Base-by-base conservation (phyloP, 2,113 vertebrate species). In the Herpetotheres cachinnans region DNA sequence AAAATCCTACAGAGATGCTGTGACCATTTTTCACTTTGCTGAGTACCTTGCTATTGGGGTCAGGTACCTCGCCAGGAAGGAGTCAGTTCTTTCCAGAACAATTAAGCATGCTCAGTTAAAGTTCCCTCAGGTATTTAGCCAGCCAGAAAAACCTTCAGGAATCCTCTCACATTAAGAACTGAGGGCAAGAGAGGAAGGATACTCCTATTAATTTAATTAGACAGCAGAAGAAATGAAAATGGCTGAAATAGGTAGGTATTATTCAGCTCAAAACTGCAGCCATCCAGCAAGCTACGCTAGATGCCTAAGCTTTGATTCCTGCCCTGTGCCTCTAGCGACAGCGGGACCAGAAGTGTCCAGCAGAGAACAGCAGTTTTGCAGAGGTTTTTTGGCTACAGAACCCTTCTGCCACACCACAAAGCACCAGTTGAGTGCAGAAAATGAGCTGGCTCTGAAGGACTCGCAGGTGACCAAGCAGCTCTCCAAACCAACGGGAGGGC, bases 401-500 rank as follows among this genome's bases (percentile, higher is more conserved):
- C 69, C 65, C 70, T 82, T 78, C 61, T 73, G 63, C 26, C 63
- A 24, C 76, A 46, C 34, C 83, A 70, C 76, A 38, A 50, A 78
- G 73, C 71, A 29, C 5, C 0, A 0, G 36, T 10, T 5, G 2
- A 0, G 0, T 30, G 67, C 49, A 42, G 62, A n/a, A 73, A 71
- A 10, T 0, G 1, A 66, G 44, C 73, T 73, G 72, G 46, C 52
- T 59, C 70, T 12, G 47, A n/a, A 79, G 71, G 63, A 26, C 44
- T 17, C 0, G 0, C 86, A 69, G 86, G 90, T 74, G 81, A 81
- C 34, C 0, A 0, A 93, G 70, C 55, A 62, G 59, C 69, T 14
- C 82, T 74, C 46, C 74, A 90, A 79, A 92, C 11, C 70, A 30
- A 5, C 0, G 27, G 50, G 11, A 65, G 54, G 30, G 61, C n/a